These are phyloP conservation scores for Halichoeres trimaculatus DNA, from an alignment of 2,113 vertebrate genomes.

Conservation along the genomic window DNA sequence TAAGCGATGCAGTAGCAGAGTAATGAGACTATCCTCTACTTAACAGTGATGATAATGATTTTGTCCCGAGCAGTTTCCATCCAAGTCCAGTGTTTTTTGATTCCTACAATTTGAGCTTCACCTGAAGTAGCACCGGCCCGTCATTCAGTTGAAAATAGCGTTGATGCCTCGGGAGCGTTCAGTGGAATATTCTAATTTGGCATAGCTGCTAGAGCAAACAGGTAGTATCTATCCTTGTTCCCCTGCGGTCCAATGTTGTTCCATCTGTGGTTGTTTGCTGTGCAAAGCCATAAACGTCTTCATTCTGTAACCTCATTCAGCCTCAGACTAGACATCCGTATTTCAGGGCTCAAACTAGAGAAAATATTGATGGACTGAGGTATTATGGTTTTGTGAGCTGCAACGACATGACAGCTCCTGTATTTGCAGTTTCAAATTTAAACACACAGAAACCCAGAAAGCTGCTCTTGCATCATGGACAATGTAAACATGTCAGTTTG, in stretches of 20 bases:
- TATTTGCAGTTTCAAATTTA: constrained; percentile 72
- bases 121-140: constrained; percentile 56
- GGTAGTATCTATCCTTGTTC: constrained; percentile 84
- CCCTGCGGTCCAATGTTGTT: constrained; percentile 82
- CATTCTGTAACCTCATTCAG: constrained; percentile 80
- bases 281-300: constrained; percentile 80
- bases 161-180: constrained; percentile 60
- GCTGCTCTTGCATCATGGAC: constrained; percentile 36
- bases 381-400: constrained; percentile 72
- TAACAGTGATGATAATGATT: constrained; percentile 8
- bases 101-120: constrained; percentile 41
- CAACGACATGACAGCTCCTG: constrained; percentile 41
- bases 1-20: constrained; percentile 4
- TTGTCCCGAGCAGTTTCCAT: constrained; percentile 14
- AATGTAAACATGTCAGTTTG: constrained; percentile 47
- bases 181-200: constrained; percentile 85
- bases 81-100: constrained; percentile 21
- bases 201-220: constrained; percentile 77
- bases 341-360: constrained; percentile 73
- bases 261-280: constrained; percentile 85
- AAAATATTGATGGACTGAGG: constrained; percentile 83
- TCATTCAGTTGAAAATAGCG: constrained; percentile 71
- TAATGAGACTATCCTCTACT: neutral
- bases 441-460: constrained; percentile 45
- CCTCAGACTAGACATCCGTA: constrained; percentile 81